Base-by-base conservation (phyloP, 2,888 invertebrate species). In the Melinaea marsaeus region DNA sequence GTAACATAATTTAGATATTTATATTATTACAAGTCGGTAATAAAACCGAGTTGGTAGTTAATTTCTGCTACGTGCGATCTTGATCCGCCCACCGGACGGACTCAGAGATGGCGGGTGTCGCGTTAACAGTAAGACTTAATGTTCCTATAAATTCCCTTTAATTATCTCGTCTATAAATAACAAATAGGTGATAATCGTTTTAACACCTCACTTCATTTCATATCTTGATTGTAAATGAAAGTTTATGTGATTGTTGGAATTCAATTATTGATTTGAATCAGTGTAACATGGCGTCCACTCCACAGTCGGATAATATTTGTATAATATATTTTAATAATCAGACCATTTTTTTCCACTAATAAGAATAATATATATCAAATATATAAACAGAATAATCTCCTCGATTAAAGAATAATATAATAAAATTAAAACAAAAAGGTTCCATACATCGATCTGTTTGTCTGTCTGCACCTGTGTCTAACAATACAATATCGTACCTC, bases 141-240 rank as follows among this genome's bases (percentile, higher is more conserved):
- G 22, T 51, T 7, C 22, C 1, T 32, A 7, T 51, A 51, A 51
- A 51, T 51, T 9, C 9, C 42, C 6, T 51, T 51, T 51, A 51
- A 51, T 51, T 51, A 51, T 51, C 7, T 51, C 32, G 51, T 51
- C 22, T 32, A 32, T 51, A 32, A 32, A 22, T 51, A n/a, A 32
- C 7, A 32, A 32, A 51, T 51, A 51, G 42, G 42, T 42, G 42
- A 42, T 42, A 42, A 42, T 42, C 7, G 51, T 51, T 32, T 51
- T 51, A 51, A 51, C 51, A 51, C 51, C 51, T 32, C 7, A 42
- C 51, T 11, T 32, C 51, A 22, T 32, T 51, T 51, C 9, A 51
- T 32, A 51, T 51, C 51, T 51, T 32, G 51, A 32, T 9, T 51
- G 32, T 32, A 32, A 51, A 32, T 32, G 51, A 51, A 32, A 51